Evolutionary conservation across 1,140 invertebrate species (phyloP), one percentile per base, ranked within the genome.

Genomic region (Dendroctonus valens): DNA sequence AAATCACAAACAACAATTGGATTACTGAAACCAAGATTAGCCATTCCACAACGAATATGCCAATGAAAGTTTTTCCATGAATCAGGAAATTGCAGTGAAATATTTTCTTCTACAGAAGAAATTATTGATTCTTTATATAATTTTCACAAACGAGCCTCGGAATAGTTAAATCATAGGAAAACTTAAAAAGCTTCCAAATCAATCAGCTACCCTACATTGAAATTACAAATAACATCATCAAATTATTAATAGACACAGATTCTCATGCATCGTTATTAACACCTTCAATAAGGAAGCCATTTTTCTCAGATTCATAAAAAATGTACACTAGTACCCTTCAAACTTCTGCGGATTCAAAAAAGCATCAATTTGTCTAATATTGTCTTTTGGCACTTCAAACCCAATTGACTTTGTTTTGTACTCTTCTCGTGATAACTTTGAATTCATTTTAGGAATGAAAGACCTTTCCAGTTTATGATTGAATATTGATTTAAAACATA

Each of bases 231-330:
- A 62, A 67, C 26, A 62, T 54, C 0, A 42, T 63, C 26, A 69
- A 72, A 70, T 52, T 72, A 49, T 49, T 72, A 70, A 67, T 72
- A 6, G 71, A 70, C 41, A 70, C 69, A 7, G 67, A 69, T 12
- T 66, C 66, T 64, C 53, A 52, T 42, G 26, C 37, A 14, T 69
- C 69, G 11, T 48, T 72, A 4, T 39, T 70, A 14, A 57, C 60
- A 64, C 67, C 63, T 6, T 67, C 63, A 59, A 57, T 72, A 49
- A 59, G 59, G 26, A 65, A 64, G 9, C 55, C 61, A 59, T 69
- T 65, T 69, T 26, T 57, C 42, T 26, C 59, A 26, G 44, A 55
- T 39, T 70, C 39, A 37, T 60, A 67, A 65, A 67, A 62, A 5
- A 65, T 59, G 8, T 57, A 11, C 39, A 5, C 12, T 7, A 57